These are phyloP conservation scores for Scaptodrosophila lebanonensis DNA, from an alignment of 1,140 invertebrate genomes.

Conservation along the genomic window DNA sequence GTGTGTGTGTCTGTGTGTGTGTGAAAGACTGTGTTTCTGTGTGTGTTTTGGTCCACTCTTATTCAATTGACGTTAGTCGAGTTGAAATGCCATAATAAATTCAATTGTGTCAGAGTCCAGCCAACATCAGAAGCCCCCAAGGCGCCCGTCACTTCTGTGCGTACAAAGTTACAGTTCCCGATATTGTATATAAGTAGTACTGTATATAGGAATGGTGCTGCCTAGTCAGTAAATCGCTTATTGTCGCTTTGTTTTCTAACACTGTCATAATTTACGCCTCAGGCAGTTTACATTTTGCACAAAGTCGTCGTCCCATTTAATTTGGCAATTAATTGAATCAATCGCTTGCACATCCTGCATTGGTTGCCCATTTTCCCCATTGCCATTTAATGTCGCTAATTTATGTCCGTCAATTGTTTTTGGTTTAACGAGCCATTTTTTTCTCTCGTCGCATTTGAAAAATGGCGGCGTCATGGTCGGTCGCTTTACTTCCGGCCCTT, in stretches of 20 bases:
- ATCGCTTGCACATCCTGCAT: slow-evolving; percentile 57
- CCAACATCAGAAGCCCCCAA: slow-evolving; percentile 35
- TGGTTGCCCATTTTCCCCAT: slow-evolving; percentile 19
- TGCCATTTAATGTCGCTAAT: slow-evolving; percentile 56
- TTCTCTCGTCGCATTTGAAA: no score
- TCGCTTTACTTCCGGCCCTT: slow-evolving; percentile 29
- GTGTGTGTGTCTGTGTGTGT: background rate
- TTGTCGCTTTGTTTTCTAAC: slow-evolving; percentile 57
- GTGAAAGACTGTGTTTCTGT: no score
- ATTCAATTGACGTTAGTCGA: slow-evolving; percentile 69
- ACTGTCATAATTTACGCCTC: slow-evolving; percentile 56
- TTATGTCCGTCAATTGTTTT: slow-evolving; percentile 71
- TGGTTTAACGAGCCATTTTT: slow-evolving; percentile 68
- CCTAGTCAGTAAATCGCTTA: slow-evolving; percentile 45
- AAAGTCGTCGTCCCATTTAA: slow-evolving; percentile 52
- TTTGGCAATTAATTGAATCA: slow-evolving; percentile 71
- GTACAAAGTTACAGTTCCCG: slow-evolving; percentile 32
- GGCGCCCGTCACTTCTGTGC: slow-evolving; percentile 53
- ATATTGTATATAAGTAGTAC: no score
- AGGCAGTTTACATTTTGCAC: slow-evolving; percentile 15
- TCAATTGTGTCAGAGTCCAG: slow-evolving; percentile 66
- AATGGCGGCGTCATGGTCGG: slow-evolving; percentile 30
- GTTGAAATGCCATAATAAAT: slow-evolving; percentile 71
- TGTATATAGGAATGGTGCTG: no score
- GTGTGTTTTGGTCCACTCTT: slow-evolving; percentile 47